Evolutionary conservation across 2,888 invertebrate species (phyloP).

Genomic region (Hyalella azteca): DNA sequence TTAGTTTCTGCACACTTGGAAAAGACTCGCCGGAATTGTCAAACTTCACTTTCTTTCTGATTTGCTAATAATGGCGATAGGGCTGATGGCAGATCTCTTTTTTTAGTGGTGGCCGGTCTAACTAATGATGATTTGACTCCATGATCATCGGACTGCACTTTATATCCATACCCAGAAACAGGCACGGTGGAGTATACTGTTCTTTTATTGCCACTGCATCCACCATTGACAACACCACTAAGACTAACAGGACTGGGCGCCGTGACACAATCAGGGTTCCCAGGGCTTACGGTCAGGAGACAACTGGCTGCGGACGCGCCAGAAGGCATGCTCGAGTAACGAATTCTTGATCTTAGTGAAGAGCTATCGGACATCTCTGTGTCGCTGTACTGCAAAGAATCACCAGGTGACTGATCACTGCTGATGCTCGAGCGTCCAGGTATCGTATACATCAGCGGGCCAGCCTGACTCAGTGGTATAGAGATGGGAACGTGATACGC

Average conservation of each 20-base stretch:
- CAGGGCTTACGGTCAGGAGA: not conserved
- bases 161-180: conserved; percentile 1
- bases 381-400: conserved; percentile 13
- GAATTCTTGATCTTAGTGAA: conserved; percentile 5
- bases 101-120: conserved; percentile 25
- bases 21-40: not conserved
- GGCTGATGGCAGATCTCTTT: conserved; percentile 18
- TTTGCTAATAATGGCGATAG: conserved; percentile 34
- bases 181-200: not conserved
- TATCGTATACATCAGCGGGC: not conserved
- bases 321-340: conserved; percentile 4
- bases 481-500: conserved; percentile 34
- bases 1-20: no score
- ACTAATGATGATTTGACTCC: not conserved
- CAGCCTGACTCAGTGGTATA: conserved; percentile 1
- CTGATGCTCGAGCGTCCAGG: conserved; percentile 16
- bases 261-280: not conserved
- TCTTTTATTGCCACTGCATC: not conserved
- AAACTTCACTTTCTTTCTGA: conserved; percentile 38
- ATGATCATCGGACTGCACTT: conserved; percentile 27
- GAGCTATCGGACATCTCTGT: conserved; percentile 20
- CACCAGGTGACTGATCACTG: conserved; percentile 18
- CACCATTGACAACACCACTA: not conserved
- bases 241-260: not conserved
- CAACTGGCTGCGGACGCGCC: not conserved